Evolutionary conservation across 2,113 vertebrate genomes (phyloP), one percentile per base, ranked within the genome.

Genomic region (Aldabrachelys gigantea): DNA sequence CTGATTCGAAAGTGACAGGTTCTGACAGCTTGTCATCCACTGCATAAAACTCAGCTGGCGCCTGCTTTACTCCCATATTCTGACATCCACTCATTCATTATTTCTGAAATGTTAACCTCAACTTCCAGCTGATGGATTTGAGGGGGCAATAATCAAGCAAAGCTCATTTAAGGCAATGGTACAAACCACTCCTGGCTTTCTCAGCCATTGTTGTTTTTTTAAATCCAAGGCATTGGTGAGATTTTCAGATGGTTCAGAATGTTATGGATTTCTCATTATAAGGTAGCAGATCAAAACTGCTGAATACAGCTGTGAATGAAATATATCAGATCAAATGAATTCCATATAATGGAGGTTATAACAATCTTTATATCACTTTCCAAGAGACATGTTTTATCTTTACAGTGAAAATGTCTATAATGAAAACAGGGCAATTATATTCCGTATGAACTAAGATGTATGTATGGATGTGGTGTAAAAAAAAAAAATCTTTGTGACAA

Each of bases 141-240:
- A 94, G 56, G 29, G 88, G 76, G 19, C 0, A 17, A 78, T 93
- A 92, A 96, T 94, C 82, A 90, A 44, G 47, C 19, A 78, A 89
- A 95, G 89, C 10, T 93, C 72, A 91, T 92, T 82, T 84, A 87
- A 76, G 50, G n/a, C 75, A 69, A 81, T 75, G 83, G 13, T 47
- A 87, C 6, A 91, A 25, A 9, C 35, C 31, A 82, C n/a, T 57
- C 76, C 47, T 93, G 25, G 88, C 91, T 89, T 62, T 88, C 47
- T 62, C 14, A 19, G 72, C 11, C 3, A 52, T 41, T 65, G 7
- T 19, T 84, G 56, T 50, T 22, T 53, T 85, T 88, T 75, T 57
- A 49, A 49, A 79, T n/a, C 75, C 41, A 7, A 56, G 82, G 82
- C 17, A 72, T 47, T 80, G 49, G 91, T 89, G 82, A 31, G 6